phyloP scores from a whole-genome alignment of 1,140 invertebrate species.

The Temnothorax nylanderi region DNA sequence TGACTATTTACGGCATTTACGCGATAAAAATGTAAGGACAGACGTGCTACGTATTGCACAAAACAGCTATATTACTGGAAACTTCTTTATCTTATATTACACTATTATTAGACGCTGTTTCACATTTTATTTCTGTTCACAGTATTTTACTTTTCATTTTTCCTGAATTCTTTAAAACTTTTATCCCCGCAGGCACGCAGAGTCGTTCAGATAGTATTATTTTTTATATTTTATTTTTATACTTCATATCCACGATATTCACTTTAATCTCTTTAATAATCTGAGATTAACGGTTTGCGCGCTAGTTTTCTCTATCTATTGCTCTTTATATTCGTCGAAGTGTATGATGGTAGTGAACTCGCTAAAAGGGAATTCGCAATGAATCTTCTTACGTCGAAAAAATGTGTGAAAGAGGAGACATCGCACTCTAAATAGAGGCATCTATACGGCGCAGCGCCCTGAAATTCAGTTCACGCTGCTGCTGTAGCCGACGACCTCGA shows the following conservation, averaged over 20 bases:
- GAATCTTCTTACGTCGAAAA: neutral
- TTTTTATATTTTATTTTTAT: neutral
- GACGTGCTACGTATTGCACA: neutral
- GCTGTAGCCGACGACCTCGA: conserved; percentile 66
- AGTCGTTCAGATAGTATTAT: neutral
- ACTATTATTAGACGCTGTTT: neutral
- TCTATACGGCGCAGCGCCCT: conserved; percentile 45
- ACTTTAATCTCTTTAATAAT: neutral
- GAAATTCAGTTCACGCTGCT: conserved; percentile 52
- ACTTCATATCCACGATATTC: neutral
- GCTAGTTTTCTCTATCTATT: neutral
- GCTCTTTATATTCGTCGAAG: neutral
- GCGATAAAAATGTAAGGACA: neutral
- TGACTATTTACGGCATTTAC: neutral
- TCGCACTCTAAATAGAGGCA: conserved; percentile 1
- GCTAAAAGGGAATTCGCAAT: neutral
- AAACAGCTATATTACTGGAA: neutral
- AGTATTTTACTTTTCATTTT: neutral
- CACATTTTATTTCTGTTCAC: neutral
- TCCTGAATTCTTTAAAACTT: neutral
- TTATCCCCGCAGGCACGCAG: neutral
- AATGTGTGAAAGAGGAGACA: neutral
- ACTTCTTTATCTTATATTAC: neutral
- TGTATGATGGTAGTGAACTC: neutral
- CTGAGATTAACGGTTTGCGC: neutral